Base-by-base conservation (phyloP, 2,113 vertebrate species). In the Pipra filicauda region DNA sequence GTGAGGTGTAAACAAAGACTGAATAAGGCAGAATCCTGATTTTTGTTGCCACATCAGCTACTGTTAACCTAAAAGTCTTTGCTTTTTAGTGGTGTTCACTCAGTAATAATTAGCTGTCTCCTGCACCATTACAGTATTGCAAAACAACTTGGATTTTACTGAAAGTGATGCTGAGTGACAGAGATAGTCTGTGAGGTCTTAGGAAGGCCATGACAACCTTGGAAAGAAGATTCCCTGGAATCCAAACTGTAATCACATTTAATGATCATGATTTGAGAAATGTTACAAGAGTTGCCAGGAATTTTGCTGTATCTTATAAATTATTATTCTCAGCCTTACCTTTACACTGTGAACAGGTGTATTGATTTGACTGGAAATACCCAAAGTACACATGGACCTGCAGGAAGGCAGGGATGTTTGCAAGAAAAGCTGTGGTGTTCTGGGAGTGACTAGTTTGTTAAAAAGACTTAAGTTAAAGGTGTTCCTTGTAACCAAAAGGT, bases 141-240 rank as follows among this genome's bases (percentile, higher is more conserved):
- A 79, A 85, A 88, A 20, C 27, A 48, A 31, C 20, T 16, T 58
- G 33, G 43, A 17, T 92, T 85, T 75, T 79, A 26, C 41, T 43
- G 44, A 65, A 4, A 4, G 11, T 30, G 46, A 37, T 67, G 71
- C 17, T 75, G 37, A 70, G n/a, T 24, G 33, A 8, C 39, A 88
- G n/a, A 67, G 58, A 14, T n/a, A n/a, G 0, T 1, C 8, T 14
- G 2, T 27, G 51, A 74, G 31, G 57, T 35, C 74, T 59, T 39
- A 11, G 27, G 14, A 89, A 73, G 27, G 26, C 26, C 21, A 11
- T 59, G 49, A 35, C 27, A 80, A 28, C 8, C 5, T 14, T 55
- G 33, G 54, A 81, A 61, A 57, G 20, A 57, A 70, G 44, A 43
- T 9, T 55, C 33, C 35, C 11, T 57, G 22, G 31, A 72, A 79